These are phyloP conservation scores for Lasioglossum pauxillum DNA, from an alignment of 2,888 invertebrate species.

Conservation along the genomic window DNA sequence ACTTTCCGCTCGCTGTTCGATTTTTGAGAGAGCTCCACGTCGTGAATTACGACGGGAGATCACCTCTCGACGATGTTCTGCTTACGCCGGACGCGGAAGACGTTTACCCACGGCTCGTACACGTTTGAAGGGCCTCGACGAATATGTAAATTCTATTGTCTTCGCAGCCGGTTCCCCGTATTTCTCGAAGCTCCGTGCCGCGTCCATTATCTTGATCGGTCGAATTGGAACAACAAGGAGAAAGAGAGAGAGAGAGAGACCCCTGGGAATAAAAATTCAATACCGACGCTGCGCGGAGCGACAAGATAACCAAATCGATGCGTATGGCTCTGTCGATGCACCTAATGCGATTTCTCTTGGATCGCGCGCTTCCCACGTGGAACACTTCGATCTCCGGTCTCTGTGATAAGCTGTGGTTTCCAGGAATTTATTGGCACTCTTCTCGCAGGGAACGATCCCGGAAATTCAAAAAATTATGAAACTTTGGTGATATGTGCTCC, in stretches of 20 bases:
- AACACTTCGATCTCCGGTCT: not conserved
- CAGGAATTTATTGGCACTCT: not conserved
- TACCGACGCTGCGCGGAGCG: not conserved
- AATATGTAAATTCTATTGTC: conserved; percentile 72
- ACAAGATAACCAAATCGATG: conserved; percentile 14
- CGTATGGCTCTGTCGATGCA: not conserved
- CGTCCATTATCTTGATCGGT: conserved; percentile 42
- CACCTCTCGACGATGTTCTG: conserved; percentile 51
- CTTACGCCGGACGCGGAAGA: conserved; percentile 59
- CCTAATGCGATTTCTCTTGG: not conserved
- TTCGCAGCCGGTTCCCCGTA: conserved; percentile 29
- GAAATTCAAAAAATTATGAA: not conserved
- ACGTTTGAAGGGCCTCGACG: conserved; percentile 66
- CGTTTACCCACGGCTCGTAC: conserved; percentile 57
- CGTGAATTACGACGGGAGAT: conserved; percentile 54
- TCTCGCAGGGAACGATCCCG: no score
- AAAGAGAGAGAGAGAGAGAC: not conserved
- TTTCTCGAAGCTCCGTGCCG: conserved; percentile 20
- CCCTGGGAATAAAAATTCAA: conserved; percentile 23
- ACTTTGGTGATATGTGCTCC: not conserved
- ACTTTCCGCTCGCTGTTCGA: conserved; percentile 43
- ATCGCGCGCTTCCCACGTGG: not conserved
- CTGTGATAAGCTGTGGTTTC: not conserved
- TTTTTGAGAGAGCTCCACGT: conserved; percentile 22
- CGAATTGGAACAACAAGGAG: conserved; percentile 41